Evolutionary conservation across 2,113 vertebrate genomes (phyloP).

Genomic region (Lethenteron camtschaticum): DNA sequence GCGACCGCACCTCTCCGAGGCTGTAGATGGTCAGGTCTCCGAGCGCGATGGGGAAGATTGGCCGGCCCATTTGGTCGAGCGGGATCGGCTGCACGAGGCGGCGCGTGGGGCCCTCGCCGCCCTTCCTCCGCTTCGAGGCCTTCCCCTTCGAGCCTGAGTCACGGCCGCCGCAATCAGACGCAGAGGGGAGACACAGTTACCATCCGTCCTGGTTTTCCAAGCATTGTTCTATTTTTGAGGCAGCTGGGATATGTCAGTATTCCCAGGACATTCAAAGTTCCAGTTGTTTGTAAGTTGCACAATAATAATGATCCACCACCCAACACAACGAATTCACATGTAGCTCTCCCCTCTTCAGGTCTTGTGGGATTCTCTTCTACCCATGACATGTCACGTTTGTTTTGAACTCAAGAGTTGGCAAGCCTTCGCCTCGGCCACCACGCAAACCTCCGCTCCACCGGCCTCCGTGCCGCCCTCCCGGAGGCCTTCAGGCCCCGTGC

Average conservation of each 20-base stretch:
- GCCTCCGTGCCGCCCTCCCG: background rate
- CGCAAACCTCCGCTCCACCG: background rate
- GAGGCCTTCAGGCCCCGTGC: background rate
- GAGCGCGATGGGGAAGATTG: conserved; percentile 51
- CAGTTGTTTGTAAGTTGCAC: no score
- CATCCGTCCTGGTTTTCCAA: no score
- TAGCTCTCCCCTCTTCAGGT: no score
- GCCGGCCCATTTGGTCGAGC: conserved; percentile 51
- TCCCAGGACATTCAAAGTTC: no score
- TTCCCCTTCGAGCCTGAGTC: conserved; percentile 36
- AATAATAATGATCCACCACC: no score
- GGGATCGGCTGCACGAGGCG: conserved; percentile 49
- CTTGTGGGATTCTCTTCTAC: background rate
- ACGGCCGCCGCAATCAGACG: no score
- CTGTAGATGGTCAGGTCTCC: conserved; percentile 60
- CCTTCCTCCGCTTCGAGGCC: conserved; percentile 44
- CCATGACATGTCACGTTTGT: background rate
- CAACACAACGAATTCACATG: no score
- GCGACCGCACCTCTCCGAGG: conserved; percentile 42
- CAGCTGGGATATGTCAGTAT: no score
- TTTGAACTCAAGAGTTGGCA: background rate
- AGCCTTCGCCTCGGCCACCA: background rate
- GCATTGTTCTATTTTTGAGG: no score
- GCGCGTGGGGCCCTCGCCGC: conserved; percentile 30
- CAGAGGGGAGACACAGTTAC: no score